Evolutionary conservation across 2,888 invertebrate species (phyloP).

Genomic region (Nematopogon swammerdamellus): DNA sequence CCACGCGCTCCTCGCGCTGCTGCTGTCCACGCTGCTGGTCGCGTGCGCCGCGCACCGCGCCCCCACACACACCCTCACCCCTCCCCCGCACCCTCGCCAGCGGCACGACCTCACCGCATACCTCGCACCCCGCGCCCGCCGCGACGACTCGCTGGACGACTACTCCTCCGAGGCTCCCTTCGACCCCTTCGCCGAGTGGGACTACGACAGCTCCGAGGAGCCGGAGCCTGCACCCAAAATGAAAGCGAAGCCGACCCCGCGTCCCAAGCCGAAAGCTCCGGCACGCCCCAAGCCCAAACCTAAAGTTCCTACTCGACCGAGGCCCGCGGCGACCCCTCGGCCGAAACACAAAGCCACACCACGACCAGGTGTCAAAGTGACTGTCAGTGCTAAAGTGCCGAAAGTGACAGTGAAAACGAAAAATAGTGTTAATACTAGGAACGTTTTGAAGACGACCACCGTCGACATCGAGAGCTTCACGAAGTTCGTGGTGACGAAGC

Average conservation of each 20-base stretch:
- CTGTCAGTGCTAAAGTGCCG: constrained; percentile 28
- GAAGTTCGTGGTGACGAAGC: constrained; percentile 35
- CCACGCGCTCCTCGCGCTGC: constrained; percentile 39
- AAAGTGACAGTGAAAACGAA: constrained; percentile 34
- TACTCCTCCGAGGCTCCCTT: constrained; percentile 20
- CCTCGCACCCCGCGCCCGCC: constrained; percentile 20
- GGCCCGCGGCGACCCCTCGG: neutral
- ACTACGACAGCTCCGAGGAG: constrained; percentile 24
- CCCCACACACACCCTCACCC: constrained; percentile 7
- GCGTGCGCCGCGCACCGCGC: constrained; percentile 20
- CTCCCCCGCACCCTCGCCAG: constrained; percentile 6
- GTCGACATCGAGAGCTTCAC: constrained; percentile 47
- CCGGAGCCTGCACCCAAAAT: constrained; percentile 11
- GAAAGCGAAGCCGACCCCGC: neutral
- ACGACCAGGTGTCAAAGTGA: constrained; percentile 28
- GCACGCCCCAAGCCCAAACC: constrained; percentile 21
- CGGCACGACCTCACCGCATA: constrained; percentile 20
- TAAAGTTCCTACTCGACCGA: constrained; percentile 6
- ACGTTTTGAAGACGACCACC: constrained; percentile 36
- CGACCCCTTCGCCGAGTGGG: constrained; percentile 6
- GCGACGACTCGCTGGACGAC: constrained; percentile 16
- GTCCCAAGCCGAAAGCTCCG: neutral
- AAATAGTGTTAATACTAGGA: constrained; percentile 25
- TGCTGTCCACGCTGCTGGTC: constrained; percentile 26
- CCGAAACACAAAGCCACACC: neutral